Conservation (phyloP, 1,140 invertebrate species). For the Globodera rostochiensis region DNA sequence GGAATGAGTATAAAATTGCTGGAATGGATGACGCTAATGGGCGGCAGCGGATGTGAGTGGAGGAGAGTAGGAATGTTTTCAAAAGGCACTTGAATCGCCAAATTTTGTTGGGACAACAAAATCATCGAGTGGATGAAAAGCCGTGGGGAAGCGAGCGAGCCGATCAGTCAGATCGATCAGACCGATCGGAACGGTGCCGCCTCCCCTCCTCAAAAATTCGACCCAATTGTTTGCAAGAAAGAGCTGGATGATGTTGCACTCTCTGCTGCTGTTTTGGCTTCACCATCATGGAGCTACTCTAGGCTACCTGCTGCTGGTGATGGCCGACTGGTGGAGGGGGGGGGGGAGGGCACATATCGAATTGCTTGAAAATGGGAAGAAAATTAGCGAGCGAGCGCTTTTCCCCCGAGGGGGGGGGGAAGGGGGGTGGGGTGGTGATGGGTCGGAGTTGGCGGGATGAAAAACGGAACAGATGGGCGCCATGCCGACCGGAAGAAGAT, state of each 20-base stretch:
- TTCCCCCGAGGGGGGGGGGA: no score
- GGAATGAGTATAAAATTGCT: neutral
- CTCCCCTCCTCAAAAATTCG: neutral
- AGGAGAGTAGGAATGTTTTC: neutral
- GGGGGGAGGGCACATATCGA: no score
- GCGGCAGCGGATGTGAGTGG: neutral
- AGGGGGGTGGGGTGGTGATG: no score
- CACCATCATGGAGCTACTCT: no score
- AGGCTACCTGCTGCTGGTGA: no score
- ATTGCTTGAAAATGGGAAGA: no score
- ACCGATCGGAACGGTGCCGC: neutral
- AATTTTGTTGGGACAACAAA: slow-evolving; percentile 1
- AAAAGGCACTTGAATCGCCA: neutral
- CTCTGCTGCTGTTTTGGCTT: neutral
- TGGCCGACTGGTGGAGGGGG: no score
- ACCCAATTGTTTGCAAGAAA: neutral
- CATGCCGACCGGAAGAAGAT: no score
- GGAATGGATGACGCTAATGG: neutral
- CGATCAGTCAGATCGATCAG: neutral
- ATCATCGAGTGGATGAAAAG: neutral
- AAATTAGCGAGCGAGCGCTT: no score
- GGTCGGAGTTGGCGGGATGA: no score
- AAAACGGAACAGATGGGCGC: no score
- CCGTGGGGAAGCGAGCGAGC: neutral
- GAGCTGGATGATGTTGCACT: neutral